Evolutionary conservation across 2,797 vertebrate genomes (phyloP), one percentile per base, ranked within the genome.

Genomic region (Malurus leucopterus): DNA sequence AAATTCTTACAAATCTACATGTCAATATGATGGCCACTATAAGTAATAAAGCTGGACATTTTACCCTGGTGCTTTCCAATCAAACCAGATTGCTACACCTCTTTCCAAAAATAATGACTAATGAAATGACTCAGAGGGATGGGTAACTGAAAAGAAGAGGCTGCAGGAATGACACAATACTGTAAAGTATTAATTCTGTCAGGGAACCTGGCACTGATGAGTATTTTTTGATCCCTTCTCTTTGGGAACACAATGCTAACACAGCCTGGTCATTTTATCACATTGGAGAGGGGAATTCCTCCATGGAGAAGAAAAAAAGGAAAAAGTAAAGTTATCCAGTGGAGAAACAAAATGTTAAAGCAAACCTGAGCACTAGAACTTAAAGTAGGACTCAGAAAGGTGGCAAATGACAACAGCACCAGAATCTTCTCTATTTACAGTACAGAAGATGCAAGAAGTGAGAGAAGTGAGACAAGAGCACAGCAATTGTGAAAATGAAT

Each of bases 61-160:
- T 51, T 27, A 62, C 20, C 18, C 41, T 88, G 55, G 41, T 82
- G 34, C 20, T 81, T 93, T 94, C 67, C 85, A 83, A 88, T 65
- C 88, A 85, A 77, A 90, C 9, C 68, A 84, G 55, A 84, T 69
- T 32, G 7, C 73, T 71, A 32, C 82, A 91, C 30, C 34, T 61
- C 27, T 82, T 93, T 91, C 84, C 85, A 95, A 95, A 92, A 94
- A 79, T 88, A 86, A 89, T 93, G 93, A 92, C 84, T 95, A 93
- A 94, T 69, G 44, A 93, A 92, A 90, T 95, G 84, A 95, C 78
- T 89, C 94, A 93, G 76, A 93, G 90, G 89, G 90, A 94, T 76
- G 81, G 92, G 94, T 91, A 91, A 93, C 61, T 78, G 73, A 84
- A 93, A 88, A 92, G 72, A 85, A 90, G 81, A 93, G 72, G 62